Conservation (phyloP, 2,888 invertebrate species). For the Calliphora vomitoria region DNA sequence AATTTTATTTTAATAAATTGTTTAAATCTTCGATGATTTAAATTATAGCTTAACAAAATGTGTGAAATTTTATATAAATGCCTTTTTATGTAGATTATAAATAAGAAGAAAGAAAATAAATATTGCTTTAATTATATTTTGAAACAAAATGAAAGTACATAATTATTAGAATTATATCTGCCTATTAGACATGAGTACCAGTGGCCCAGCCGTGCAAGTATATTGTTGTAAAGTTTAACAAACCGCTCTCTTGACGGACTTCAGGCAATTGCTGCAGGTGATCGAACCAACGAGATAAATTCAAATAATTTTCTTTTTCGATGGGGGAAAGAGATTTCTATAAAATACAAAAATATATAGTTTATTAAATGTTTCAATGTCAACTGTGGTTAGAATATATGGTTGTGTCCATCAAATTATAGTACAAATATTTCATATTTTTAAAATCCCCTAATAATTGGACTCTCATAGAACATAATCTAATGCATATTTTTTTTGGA, state of each 20-base stretch:
- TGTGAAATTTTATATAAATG: slow-evolving; percentile 28
- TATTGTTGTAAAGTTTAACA: slow-evolving; percentile 83
- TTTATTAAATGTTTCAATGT: too few relatives aligned
- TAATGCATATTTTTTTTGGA: too few relatives aligned
- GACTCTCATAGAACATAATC: too few relatives aligned
- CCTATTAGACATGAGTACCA: slow-evolving; percentile 82
- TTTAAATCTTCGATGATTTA: background rate
- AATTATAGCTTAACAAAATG: slow-evolving; percentile 25
- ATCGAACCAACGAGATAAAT: slow-evolving; percentile 91
- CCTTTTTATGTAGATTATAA: slow-evolving; percentile 3
- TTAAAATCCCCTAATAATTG: too few relatives aligned
- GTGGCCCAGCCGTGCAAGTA: slow-evolving; percentile 84
- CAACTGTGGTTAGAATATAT: too few relatives aligned
- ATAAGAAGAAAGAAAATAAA: slow-evolving; percentile 52
- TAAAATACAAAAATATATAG: slow-evolving; percentile 11
- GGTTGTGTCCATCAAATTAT: too few relatives aligned
- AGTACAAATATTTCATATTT: too few relatives aligned
- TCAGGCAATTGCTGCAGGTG: slow-evolving; percentile 89
- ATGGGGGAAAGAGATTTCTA: slow-evolving; percentile 88
- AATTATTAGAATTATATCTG: background rate
- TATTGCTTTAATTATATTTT: slow-evolving; percentile 54
- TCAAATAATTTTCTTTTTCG: slow-evolving; percentile 89
- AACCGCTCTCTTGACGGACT: slow-evolving; percentile 85
- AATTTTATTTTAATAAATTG: too few relatives aligned
- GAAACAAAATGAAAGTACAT: background rate